Evolutionary conservation across 2,888 invertebrate genomes (phyloP).

Genomic region (Phengaris arion): DNA sequence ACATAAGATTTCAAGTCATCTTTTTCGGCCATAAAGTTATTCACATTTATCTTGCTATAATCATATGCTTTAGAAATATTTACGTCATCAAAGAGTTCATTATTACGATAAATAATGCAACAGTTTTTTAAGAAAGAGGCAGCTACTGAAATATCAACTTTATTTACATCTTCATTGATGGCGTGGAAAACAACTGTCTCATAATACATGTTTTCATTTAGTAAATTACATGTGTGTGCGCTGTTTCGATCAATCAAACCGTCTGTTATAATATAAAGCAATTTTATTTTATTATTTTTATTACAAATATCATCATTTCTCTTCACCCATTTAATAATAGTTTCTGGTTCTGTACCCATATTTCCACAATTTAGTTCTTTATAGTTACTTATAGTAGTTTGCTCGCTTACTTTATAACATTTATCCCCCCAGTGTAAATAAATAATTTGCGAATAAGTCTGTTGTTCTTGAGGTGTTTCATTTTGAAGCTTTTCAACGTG

Average conservation of each 20-base stretch:
- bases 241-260: constrained; percentile 37
- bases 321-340: constrained; percentile 37
- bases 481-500: constrained; percentile 41
- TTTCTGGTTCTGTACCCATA: constrained; percentile 37
- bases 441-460: constrained; percentile 41
- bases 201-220: constrained; percentile 45
- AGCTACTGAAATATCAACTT: constrained; percentile 45
- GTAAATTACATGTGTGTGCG: constrained; percentile 37
- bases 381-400: constrained; percentile 34
- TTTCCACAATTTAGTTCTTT: not conserved
- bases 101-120: constrained; percentile 45
- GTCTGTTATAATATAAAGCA: constrained; percentile 48
- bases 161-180: constrained; percentile 33
- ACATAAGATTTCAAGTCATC: constrained; percentile 48
- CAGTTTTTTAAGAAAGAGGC: constrained; percentile 43
- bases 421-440: constrained; percentile 46
- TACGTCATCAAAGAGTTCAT: constrained; percentile 40
- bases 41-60: constrained; percentile 44
- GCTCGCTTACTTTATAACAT: constrained; percentile 44
- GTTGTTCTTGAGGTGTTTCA: constrained; percentile 34
- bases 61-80: constrained; percentile 48
- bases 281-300: constrained; percentile 41
- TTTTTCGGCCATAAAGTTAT: constrained; percentile 45
- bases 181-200: constrained; percentile 46
- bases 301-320: constrained; percentile 27